Conservation (phyloP, 1,140 invertebrate species). For the Drosophila kepulauana region DNA sequence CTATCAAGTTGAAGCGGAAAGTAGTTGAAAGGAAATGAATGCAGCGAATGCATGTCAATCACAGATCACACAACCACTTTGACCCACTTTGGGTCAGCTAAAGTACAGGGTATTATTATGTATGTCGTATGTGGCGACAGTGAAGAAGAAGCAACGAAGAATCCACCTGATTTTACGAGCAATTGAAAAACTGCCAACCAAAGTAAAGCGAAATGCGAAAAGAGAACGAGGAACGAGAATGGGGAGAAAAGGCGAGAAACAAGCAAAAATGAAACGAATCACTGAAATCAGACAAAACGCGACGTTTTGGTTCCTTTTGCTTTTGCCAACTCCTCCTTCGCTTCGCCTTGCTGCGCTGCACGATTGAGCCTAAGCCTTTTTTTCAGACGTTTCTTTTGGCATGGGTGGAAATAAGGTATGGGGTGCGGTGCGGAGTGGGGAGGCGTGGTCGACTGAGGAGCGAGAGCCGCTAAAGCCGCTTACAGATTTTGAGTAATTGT, state of each 20-base stretch:
- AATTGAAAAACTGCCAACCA: slow-evolving; percentile 2
- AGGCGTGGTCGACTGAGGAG: background rate
- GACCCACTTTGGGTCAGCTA: background rate
- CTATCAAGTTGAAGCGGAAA: too few relatives aligned
- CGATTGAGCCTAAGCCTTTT: slow-evolving; percentile 40
- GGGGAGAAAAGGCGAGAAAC: background rate
- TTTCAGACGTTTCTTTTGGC: slow-evolving; percentile 13
- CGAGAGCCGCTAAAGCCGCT: slow-evolving; percentile 30
- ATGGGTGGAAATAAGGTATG: background rate
- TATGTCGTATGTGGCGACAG: background rate
- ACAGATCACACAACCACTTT: background rate
- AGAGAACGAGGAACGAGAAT: background rate
- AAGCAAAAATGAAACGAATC: slow-evolving; percentile 19
- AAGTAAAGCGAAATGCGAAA: background rate
- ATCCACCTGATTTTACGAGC: slow-evolving; percentile 33
- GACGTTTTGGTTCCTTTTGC: slow-evolving; percentile 5
- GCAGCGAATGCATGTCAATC: background rate
- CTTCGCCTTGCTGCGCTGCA: background rate
- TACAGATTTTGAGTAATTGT: slow-evolving; percentile 50
- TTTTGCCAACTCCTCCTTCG: background rate
- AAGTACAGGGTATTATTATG: background rate
- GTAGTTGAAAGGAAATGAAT: too few relatives aligned
- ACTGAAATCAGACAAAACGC: slow-evolving; percentile 3
- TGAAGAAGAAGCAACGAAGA: background rate
- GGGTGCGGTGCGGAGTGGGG: too few relatives aligned